A percentile compares a stretch with the other conserved stretches of the same genome.
These are phyloP conservation scores for Drosophila limbata DNA, from an alignment of 2,888 invertebrate genomes.

Conservation along the genomic window DNA sequence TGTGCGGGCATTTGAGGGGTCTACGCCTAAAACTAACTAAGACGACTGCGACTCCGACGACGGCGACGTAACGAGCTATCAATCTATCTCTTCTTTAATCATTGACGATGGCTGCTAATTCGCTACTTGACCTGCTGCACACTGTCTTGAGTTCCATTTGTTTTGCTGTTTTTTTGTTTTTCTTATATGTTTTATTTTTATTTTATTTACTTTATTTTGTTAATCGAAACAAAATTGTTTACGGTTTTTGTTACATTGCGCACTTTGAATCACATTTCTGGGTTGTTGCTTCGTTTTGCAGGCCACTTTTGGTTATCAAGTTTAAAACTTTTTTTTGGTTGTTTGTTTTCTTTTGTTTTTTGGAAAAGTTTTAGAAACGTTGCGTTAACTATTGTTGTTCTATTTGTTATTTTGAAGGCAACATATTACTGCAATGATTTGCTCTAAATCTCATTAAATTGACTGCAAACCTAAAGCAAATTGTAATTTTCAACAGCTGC, in stretches of 20 bases:
- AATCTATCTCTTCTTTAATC: slow-evolving; percentile 61
- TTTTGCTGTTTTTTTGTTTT: slow-evolving; percentile 18
- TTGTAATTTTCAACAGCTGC: slow-evolving; percentile 51
- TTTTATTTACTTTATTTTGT: slow-evolving; percentile 30
- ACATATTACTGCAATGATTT: slow-evolving; percentile 62
- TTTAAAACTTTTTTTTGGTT: slow-evolving; percentile 29
- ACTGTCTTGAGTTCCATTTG: slow-evolving; percentile 71
- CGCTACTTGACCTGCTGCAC: slow-evolving; percentile 59
- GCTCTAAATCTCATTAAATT: slow-evolving; percentile 30
- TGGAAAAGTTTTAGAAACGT: slow-evolving; percentile 70
- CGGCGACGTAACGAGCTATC: slow-evolving; percentile 46
- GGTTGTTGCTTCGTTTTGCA: slow-evolving; percentile 66
- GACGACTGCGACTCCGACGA: slow-evolving; percentile 52
- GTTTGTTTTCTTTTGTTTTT: slow-evolving; percentile 19
- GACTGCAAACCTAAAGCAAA: slow-evolving; percentile 32
- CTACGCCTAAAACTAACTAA: slow-evolving; percentile 66
- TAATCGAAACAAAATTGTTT: slow-evolving; percentile 58
- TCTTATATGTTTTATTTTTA: slow-evolving; percentile 2
- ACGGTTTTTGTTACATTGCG: slow-evolving; percentile 70
- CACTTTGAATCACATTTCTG: slow-evolving; percentile 77
- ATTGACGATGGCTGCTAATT: slow-evolving; percentile 68
- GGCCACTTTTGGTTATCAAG: slow-evolving; percentile 73
- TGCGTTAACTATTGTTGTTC: slow-evolving; percentile 73
- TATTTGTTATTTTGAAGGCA: slow-evolving; percentile 63
- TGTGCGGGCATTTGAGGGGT: slow-evolving; percentile 52